These are phyloP conservation scores for Coelinius sp. DNA, from an alignment of 2,888 invertebrate species.

Conservation along the genomic window DNA sequence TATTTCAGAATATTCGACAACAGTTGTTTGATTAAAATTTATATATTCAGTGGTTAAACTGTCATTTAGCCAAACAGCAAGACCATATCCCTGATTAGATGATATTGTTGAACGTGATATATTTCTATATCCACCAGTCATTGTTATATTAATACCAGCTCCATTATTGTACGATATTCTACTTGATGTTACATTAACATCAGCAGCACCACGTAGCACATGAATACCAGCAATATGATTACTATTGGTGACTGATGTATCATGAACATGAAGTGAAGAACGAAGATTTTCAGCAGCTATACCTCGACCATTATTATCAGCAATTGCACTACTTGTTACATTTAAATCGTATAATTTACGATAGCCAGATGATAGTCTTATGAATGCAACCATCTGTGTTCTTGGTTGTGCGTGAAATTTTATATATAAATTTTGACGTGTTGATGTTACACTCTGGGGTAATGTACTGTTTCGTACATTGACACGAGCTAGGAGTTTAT, in stretches of 20 bases:
- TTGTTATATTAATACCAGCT: constrained; percentile 96
- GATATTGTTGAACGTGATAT: constrained; percentile 89
- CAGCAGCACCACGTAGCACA: constrained; percentile 91
- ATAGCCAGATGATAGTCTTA: constrained; percentile 83
- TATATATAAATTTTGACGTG: constrained; percentile 84
- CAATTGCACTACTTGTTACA: constrained; percentile 86
- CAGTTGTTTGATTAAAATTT: constrained; percentile 87
- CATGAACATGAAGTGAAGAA: constrained; percentile 88
- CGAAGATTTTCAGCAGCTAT: constrained; percentile 92
- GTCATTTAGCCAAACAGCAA: constrained; percentile 92
- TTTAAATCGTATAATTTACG: constrained; percentile 88
- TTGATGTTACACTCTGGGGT: constrained; percentile 90
- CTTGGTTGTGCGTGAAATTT: constrained; percentile 83
- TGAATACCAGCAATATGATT: constrained; percentile 93
- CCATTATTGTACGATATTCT: constrained; percentile 92
- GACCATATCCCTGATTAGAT: constrained; percentile 90
- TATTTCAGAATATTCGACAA: constrained; percentile 89
- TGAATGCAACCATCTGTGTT: constrained; percentile 82
- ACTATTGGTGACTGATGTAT: constrained; percentile 87
- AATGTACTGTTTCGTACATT: constrained; percentile 86
- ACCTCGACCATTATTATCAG: constrained; percentile 95
- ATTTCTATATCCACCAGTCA: constrained; percentile 94
- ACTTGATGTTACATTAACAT: constrained; percentile 93
- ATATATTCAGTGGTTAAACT: constrained; percentile 84
- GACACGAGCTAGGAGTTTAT: constrained; percentile 81